Percentiles rank a stretch among this genome's conserved stretches.
phyloP scores from a whole-genome alignment of 1,140 invertebrate genomes.

The Ditylenchus dipsaci region DNA sequence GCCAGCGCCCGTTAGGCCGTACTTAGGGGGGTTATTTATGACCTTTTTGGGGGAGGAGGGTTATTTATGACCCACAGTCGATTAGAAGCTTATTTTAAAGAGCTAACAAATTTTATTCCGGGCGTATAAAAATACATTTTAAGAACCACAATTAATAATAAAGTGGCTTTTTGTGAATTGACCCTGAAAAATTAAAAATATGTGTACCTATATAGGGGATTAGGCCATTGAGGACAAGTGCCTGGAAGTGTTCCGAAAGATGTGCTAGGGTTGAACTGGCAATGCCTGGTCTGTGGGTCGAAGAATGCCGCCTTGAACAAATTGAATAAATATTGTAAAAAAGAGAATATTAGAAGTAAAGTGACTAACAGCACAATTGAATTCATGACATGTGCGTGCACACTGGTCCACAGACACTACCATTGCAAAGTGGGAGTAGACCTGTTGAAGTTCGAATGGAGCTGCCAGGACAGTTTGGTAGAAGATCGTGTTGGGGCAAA shows the following conservation, averaged over 20 bases:
- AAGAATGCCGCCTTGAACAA: conserved; percentile 44
- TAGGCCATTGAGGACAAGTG: conserved; percentile 53
- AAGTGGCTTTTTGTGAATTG: too few species aligned
- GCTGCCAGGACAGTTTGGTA: conserved; percentile 48
- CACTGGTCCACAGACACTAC: conserved; percentile 58
- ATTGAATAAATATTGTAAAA: not conserved
- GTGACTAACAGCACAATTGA: conserved; percentile 51
- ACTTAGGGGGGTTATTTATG: too few species aligned
- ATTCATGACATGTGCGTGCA: conserved; percentile 57
- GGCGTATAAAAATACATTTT: too few species aligned
- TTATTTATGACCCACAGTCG: too few species aligned
- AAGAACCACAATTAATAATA: too few species aligned
- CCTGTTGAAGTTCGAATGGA: conserved; percentile 42
- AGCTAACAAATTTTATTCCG: too few species aligned
- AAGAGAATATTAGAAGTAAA: conserved; percentile 1
- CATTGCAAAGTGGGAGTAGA: conserved; percentile 54
- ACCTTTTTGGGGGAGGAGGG: too few species aligned
- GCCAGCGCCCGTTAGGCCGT: too few species aligned
- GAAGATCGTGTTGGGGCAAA: conserved; percentile 61
- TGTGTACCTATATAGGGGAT: conserved; percentile 47
- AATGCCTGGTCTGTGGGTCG: conserved; percentile 52
- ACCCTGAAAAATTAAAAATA: too few species aligned
- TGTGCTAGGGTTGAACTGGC: conserved; percentile 56
- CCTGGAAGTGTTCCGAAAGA: conserved; percentile 38
- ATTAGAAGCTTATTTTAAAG: too few species aligned